Conservation (phyloP, 1,140 invertebrate species). For the Trachelipus rathkii region DNA sequence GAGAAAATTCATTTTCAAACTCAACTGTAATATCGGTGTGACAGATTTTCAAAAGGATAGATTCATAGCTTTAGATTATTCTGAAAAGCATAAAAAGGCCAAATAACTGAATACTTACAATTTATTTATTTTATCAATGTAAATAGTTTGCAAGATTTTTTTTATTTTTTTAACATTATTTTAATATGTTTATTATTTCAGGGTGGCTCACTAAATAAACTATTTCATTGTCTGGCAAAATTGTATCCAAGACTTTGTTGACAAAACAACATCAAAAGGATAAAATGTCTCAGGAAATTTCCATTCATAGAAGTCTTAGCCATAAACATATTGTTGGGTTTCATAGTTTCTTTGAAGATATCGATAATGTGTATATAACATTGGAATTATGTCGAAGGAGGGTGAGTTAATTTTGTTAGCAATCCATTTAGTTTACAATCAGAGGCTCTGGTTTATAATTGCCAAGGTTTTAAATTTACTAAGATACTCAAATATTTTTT, state of each 20-base stretch:
- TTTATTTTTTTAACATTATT: too few species aligned
- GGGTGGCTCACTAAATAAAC: too few species aligned
- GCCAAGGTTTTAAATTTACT: too few species aligned
- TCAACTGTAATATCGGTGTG: too few species aligned
- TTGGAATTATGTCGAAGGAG: slow-evolving; percentile 90
- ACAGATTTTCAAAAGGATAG: too few species aligned
- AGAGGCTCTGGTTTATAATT: background rate
- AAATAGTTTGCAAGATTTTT: too few species aligned
- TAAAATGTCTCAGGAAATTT: slow-evolving; percentile 89
- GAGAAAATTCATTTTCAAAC: too few species aligned
- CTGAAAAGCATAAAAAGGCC: too few species aligned
- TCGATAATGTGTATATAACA: slow-evolving; percentile 90
- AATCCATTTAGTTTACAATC: background rate
- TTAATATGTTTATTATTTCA: slow-evolving; percentile 54
- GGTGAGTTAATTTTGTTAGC: slow-evolving; percentile 56
- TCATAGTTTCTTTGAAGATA: slow-evolving; percentile 90
- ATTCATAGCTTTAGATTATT: too few species aligned
- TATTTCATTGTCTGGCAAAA: slow-evolving; percentile 97
- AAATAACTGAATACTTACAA: too few species aligned
- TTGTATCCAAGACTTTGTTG: slow-evolving; percentile 88
- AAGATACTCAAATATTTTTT: too few species aligned
- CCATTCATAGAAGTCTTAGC: slow-evolving; percentile 78
- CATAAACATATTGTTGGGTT: slow-evolving; percentile 93
- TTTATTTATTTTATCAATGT: too few species aligned
- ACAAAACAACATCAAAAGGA: slow-evolving; percentile 87